Evolutionary conservation across 2,113 vertebrate genomes (phyloP).

Genomic region (Ciconia boyciana): DNA sequence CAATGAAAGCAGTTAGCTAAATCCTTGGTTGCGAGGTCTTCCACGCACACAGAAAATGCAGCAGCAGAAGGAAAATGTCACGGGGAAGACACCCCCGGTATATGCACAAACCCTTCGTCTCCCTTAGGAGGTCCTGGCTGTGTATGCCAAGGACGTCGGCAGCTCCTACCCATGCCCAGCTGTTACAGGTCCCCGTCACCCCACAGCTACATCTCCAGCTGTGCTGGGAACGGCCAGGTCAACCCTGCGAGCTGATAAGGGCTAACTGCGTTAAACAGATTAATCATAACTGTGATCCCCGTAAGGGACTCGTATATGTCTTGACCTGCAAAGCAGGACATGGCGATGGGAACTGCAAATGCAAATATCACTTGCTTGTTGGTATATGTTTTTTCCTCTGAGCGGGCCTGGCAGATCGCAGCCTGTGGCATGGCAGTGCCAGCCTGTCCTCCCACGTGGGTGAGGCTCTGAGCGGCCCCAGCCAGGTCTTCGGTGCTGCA

Average conservation of each 20-base stretch:
- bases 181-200: background rate
- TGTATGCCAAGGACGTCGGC: background rate
- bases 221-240: background rate
- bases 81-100: background rate
- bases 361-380: background rate
- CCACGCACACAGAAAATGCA: background rate
- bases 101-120: background rate
- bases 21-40: background rate
- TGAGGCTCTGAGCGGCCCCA: background rate
- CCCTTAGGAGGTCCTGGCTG: background rate
- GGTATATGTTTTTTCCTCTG: background rate
- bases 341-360: background rate
- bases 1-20: conserved; percentile 31
- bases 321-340: background rate
- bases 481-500: background rate
- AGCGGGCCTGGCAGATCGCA: background rate
- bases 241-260: background rate
- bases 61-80: background rate
- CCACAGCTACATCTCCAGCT: background rate
- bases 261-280: background rate
- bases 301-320: background rate
- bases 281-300: background rate
- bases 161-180: background rate
- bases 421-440: background rate
- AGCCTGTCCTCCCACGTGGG: background rate